phyloP scores from a whole-genome alignment of 1,140 invertebrate genomes.

The Camponotus pennsylvanicus region DNA sequence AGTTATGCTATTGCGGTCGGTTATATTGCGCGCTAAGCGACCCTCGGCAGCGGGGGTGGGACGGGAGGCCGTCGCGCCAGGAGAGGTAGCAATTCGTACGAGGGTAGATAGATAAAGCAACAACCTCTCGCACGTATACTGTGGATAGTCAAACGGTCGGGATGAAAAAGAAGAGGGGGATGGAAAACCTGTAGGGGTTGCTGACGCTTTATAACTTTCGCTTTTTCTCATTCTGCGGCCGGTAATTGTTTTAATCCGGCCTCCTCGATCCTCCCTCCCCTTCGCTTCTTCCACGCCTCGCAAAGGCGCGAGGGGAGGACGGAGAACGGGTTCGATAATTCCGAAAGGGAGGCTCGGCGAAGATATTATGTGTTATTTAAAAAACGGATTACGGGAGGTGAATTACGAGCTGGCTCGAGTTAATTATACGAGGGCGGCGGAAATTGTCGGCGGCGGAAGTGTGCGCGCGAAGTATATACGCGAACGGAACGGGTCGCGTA shows the following conservation, averaged over 20 bases:
- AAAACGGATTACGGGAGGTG: constrained; percentile 62
- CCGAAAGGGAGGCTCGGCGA: constrained; percentile 34
- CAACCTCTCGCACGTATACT: background rate
- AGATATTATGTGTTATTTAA: constrained; percentile 68
- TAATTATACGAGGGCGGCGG: constrained; percentile 56
- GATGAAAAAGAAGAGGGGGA: background rate
- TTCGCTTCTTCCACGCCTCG: background rate
- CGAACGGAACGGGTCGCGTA: constrained; percentile 48
- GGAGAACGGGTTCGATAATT: constrained; percentile 25
- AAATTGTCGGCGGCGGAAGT: constrained; percentile 43
- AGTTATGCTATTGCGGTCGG: constrained; percentile 76
- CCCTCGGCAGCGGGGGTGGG: constrained; percentile 23
- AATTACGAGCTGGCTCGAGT: constrained; percentile 56
- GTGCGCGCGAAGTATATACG: constrained; percentile 11
- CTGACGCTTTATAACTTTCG: constrained; percentile 59
- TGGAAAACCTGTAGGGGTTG: background rate
- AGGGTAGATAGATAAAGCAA: constrained; percentile 13
- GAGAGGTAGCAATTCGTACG: constrained; percentile 57
- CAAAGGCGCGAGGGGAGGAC: background rate
- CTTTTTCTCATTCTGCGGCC: constrained; percentile 56
- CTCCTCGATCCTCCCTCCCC: constrained; percentile 12
- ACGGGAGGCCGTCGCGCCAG: background rate
- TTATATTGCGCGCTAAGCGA: constrained; percentile 76
- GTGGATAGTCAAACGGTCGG: constrained; percentile 33
- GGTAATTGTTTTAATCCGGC: constrained; percentile 68